Percentiles rank a stretch among this genome's conserved stretches.
These are phyloP conservation scores for Magallana ariakensis DNA, from an alignment of 1,140 invertebrate species.

Conservation along the genomic window DNA sequence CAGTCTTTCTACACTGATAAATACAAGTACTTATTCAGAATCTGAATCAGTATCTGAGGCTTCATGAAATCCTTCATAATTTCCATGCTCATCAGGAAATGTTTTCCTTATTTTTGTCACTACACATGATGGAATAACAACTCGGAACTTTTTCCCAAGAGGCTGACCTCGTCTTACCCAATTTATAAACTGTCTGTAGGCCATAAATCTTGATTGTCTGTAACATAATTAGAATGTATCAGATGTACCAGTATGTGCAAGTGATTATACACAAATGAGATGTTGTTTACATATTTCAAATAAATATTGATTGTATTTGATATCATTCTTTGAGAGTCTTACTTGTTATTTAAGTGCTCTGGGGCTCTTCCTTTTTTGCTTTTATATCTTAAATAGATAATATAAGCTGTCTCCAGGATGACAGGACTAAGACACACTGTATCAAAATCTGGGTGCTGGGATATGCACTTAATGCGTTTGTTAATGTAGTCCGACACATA, in stretches of 20 bases:
- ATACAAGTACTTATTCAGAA: too few relatives aligned
- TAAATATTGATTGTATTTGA: neutral
- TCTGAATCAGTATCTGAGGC: too few relatives aligned
- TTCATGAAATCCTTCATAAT: too few relatives aligned
- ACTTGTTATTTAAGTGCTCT: neutral
- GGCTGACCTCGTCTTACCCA: neutral
- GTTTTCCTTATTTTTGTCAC: too few relatives aligned
- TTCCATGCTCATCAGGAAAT: too few relatives aligned
- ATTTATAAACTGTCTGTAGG: neutral
- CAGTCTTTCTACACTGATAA: too few relatives aligned
- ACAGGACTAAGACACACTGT: neutral
- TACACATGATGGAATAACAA: neutral
- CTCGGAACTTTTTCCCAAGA: neutral
- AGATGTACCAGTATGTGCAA: neutral
- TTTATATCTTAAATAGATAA: neutral
- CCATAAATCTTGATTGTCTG: neutral
- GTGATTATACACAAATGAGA: neutral
- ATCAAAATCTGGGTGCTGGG: neutral
- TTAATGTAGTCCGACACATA: neutral
- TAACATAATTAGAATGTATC: neutral
- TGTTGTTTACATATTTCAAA: neutral
- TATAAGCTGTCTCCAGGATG: neutral
- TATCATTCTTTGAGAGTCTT: neutral
- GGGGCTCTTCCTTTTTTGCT: neutral
- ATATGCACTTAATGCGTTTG: neutral